These are phyloP conservation scores for Siderastrea siderea DNA, from an alignment of 92 coral and sea anemone species.

Conservation along the genomic window DNA sequence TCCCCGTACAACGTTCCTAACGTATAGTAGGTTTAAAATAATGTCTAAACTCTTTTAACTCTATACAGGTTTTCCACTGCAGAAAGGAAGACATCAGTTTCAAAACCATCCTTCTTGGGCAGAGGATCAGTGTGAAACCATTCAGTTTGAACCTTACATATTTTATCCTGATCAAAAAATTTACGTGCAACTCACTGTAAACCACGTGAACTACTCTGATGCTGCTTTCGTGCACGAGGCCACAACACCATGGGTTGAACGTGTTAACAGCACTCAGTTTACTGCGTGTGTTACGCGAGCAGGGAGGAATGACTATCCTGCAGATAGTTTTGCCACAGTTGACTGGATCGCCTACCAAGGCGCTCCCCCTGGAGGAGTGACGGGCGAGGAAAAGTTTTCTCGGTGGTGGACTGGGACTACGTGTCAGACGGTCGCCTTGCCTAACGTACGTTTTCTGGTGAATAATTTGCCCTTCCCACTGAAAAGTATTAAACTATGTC, in stretches of 20 bases:
- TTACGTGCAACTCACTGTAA: constrained; percentile 65
- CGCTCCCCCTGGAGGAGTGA: constrained; percentile 72
- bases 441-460: constrained; percentile 44
- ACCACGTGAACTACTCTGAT: constrained; percentile 71
- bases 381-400: constrained; percentile 61
- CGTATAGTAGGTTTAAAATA: background rate
- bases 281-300: constrained; percentile 83
- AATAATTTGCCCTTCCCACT: background rate
- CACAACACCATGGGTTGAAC: constrained; percentile 78
- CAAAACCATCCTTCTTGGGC: constrained; percentile 57
- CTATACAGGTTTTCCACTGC: constrained; percentile 61
- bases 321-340: constrained; percentile 80
- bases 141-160: constrained; percentile 42
- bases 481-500: too few relatives aligned
- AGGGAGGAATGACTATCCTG: constrained; percentile 74
- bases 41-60: background rate
- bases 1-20: background rate
- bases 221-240: constrained; percentile 69
- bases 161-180: constrained; percentile 38
- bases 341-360: constrained; percentile 82
- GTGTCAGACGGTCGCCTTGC: constrained; percentile 63
- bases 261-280: constrained; percentile 61
- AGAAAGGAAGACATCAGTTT: constrained; percentile 76
- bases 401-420: constrained; percentile 88
- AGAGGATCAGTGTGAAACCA: constrained; percentile 68